These are phyloP conservation scores for Platycheirus rosarum DNA, from an alignment of 2,888 invertebrate species.

Conservation along the genomic window DNA sequence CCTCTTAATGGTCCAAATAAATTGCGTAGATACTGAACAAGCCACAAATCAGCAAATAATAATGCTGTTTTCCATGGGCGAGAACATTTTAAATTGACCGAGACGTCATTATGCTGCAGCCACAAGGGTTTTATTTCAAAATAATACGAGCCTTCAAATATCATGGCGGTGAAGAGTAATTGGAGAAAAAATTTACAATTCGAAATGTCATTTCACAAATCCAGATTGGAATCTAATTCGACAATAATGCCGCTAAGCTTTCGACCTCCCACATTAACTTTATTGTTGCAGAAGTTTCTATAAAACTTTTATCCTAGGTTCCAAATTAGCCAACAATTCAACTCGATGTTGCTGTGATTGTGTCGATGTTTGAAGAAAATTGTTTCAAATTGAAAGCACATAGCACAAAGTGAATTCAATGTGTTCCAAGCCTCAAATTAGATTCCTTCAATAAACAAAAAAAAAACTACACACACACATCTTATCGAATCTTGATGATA, in stretches of 20 bases:
- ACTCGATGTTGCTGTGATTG: background rate
- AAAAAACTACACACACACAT: background rate
- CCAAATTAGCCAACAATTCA: background rate
- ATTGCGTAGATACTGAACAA: background rate
- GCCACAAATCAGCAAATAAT: slow-evolving; percentile 22
- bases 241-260: no score
- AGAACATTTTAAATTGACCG: slow-evolving; percentile 16
- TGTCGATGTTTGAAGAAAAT: slow-evolving; percentile 12
- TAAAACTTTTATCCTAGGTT: no score
- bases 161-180: no score
- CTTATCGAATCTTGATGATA: slow-evolving; percentile 13
- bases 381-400: slow-evolving; percentile 17
- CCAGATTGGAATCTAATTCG: no score
- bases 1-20: no score
- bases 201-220: no score
- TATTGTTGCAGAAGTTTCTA: no score
- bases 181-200: no score
- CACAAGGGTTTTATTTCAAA: slow-evolving; percentile 7
- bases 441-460: slow-evolving; percentile 34
- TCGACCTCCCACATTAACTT: no score
- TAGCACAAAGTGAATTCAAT: slow-evolving; percentile 10
- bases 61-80: background rate
- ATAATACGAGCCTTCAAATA: background rate
- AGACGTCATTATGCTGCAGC: background rate
- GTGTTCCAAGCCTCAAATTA: slow-evolving; percentile 43